Base-by-base conservation (phyloP, 1,140 invertebrate species). In the Vanessa atalanta region DNA sequence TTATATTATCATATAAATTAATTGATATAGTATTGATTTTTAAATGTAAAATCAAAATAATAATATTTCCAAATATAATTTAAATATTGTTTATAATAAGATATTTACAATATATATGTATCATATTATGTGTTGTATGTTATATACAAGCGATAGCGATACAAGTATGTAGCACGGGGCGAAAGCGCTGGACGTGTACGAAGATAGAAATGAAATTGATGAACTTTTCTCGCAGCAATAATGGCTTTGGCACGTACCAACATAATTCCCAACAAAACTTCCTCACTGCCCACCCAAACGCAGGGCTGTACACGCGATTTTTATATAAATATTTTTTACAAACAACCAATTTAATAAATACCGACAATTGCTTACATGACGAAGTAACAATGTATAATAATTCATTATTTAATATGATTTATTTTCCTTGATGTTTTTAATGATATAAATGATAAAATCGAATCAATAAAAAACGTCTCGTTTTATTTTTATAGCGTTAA, bases 221-320 rank as follows among this genome's bases (percentile, higher is more conserved):
- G 89, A 92, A 91, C 90, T 92, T 92, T 91, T 89, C 88, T 88
- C 85, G 89, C 90, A 90, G 91, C 92, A 93, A 93, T 93, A 93
- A 93, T 93, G 93, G 93, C 91, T 93, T 93, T 93, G 90, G 93
- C 93, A 93, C 93, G 93, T 93, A 93, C 92, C 91, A 88, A 92
- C 91, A 93, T 93, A 93, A 93, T 93, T 93, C 91, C 91, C 88
- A 84, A 86, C 91, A 91, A 93, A 93, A 93, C 91, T 93, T 93
- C 88, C 88, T 87, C 87, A 78, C 87, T 83, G 83, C 80, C 82
- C 83, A 78, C 83, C 80, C 83, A 73, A 65, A 61, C 43, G 20
- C 80, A 91, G 88, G 89, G 90, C 68, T 90, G 89, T 48, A 68
- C 70, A 65, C 55, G 15, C 31, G 43, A 23, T 9, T 13, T 55